phyloP scores from a whole-genome alignment of 2,797 vertebrate genomes.

The Allenopithecus nigroviridis region DNA sequence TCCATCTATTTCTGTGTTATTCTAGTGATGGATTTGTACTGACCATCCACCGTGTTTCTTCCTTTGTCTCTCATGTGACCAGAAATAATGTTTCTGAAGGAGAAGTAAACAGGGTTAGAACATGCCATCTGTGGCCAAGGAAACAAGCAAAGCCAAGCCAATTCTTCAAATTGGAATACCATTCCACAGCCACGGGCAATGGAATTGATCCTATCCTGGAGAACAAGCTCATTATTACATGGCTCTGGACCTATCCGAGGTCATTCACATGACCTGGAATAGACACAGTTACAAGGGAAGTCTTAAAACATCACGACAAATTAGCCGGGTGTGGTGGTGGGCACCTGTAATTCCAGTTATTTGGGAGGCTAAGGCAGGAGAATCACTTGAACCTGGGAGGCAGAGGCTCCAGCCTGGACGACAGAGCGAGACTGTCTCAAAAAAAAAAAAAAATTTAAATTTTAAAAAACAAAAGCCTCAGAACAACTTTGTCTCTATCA shows the following conservation, averaged over 20 bases:
- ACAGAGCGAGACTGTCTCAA: not conserved
- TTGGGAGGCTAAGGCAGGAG: not conserved
- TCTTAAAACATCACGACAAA: not conserved
- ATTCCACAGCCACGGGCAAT: not conserved
- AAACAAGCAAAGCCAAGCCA: not conserved
- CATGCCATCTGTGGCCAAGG: not conserved
- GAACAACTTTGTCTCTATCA: not conserved
- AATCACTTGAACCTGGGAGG: not conserved
- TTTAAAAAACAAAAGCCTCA: not conserved
- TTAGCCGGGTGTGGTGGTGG: not conserved
- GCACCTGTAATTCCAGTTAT: not conserved
- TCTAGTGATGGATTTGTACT: not conserved
- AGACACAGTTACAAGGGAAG: not conserved
- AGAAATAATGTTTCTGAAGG: conserved; percentile 32
- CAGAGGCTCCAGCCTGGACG: not conserved
- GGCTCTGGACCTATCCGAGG: not conserved
- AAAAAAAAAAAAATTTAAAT: too few species aligned
- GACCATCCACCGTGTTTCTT: not conserved
- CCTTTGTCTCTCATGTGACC: not conserved
- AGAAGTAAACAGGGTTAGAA: conserved; percentile 20
- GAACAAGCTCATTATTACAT: not conserved
- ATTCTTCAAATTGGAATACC: not conserved
- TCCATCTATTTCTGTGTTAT: not conserved
- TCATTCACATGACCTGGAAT: not conserved
- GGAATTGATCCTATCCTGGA: not conserved